Conservation (phyloP, 2,888 invertebrate genomes). For the Incurvaria masculella region DNA sequence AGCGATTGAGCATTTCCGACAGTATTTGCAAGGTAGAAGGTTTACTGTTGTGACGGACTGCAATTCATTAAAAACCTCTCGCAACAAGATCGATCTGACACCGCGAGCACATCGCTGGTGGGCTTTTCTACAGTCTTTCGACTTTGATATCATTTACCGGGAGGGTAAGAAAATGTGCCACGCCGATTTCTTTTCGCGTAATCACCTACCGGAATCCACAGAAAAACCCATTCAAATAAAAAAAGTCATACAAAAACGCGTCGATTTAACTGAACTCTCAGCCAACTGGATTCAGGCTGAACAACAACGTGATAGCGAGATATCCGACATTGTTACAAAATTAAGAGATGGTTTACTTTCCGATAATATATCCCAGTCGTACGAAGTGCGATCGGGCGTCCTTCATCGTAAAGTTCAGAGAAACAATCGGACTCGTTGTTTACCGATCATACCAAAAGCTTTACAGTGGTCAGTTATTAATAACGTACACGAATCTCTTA, state of each 20-base stretch:
- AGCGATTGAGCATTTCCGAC: too few species aligned
- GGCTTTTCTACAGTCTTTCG: slow-evolving; percentile 14
- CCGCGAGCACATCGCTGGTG: slow-evolving; percentile 21
- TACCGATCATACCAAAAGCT: slow-evolving; percentile 8
- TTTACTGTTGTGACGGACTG: slow-evolving; percentile 15
- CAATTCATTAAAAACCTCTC: slow-evolving; percentile 14
- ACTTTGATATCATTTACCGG: slow-evolving; percentile 6
- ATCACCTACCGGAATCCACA: background rate
- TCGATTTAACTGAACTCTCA: slow-evolving; percentile 1
- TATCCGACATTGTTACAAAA: background rate
- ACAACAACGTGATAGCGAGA: slow-evolving; percentile 6
- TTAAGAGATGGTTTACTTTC: background rate
- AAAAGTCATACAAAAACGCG: slow-evolving; percentile 1
- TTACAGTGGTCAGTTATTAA: slow-evolving; percentile 3
- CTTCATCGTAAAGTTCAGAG: slow-evolving; percentile 9
- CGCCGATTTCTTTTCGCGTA: slow-evolving; percentile 9
- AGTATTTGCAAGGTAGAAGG: too few species aligned
- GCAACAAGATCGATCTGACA: slow-evolving; percentile 18
- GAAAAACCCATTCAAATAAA: too few species aligned
- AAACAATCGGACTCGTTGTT: slow-evolving; percentile 5
- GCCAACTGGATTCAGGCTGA: slow-evolving; percentile 3
- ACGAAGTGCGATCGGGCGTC: slow-evolving; percentile 6
- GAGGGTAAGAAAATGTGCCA: slow-evolving; percentile 10
- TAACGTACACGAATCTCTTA: background rate
- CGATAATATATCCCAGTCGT: slow-evolving; percentile 2